Conservation (phyloP, 2,888 invertebrate genomes). For the Adelphocoris suturalis region DNA sequence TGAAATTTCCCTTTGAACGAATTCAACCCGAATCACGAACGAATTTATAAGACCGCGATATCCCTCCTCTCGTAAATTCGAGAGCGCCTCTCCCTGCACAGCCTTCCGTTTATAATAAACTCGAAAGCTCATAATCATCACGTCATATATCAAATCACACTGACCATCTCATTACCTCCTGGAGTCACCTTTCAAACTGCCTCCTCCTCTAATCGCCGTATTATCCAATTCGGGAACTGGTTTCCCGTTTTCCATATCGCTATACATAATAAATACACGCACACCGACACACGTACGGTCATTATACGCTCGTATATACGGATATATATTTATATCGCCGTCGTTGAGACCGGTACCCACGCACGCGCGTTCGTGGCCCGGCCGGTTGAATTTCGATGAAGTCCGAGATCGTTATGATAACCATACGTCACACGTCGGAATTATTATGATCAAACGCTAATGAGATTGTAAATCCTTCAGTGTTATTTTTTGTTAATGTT, state of each 20-base stretch:
- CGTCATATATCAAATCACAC: slow-evolving; percentile 15
- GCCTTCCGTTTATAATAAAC: no score
- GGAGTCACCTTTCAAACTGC: neutral
- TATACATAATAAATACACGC: neutral
- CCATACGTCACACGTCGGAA: slow-evolving; percentile 24
- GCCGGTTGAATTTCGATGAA: slow-evolving; percentile 15
- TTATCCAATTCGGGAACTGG: slow-evolving; percentile 13
- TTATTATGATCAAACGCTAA: slow-evolving; percentile 39
- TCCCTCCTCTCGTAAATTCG: no score
- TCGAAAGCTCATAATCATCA: slow-evolving; percentile 1
- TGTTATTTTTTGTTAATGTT: neutral
- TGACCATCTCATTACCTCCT: neutral
- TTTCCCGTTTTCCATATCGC: slow-evolving; percentile 22
- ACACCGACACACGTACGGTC: neutral
- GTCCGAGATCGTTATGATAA: slow-evolving; percentile 32
- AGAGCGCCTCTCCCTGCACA: no score
- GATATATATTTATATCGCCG: neutral
- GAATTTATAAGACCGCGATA: no score
- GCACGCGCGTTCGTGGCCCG: neutral
- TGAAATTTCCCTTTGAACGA: no score
- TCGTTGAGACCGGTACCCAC: neutral
- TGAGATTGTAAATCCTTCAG: slow-evolving; percentile 11
- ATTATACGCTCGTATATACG: neutral
- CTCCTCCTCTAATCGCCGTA: neutral
- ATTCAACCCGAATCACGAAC: no score